A percentile compares a stretch with the other conserved stretches of the same genome.
Conservation (phyloP, 2,113 vertebrate genomes). For the Sinocyclocheilus grahami region DNA sequence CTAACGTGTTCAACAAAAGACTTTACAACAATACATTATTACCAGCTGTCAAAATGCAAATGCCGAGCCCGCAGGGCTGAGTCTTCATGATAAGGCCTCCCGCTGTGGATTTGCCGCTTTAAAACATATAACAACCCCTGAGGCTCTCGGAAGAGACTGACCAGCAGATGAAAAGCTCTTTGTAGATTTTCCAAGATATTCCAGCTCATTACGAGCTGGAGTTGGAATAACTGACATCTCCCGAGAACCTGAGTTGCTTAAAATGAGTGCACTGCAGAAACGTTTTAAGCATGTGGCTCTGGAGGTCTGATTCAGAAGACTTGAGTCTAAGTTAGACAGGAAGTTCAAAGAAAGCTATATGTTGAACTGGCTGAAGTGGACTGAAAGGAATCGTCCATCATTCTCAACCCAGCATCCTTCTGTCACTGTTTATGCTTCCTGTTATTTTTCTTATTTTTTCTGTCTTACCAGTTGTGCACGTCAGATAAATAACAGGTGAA, state of each 20-base stretch:
- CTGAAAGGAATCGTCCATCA: neutral
- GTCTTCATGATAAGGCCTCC: neutral
- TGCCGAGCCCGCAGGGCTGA: neutral
- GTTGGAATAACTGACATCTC: neutral
- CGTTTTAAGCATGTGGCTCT: neutral
- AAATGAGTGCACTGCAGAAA: neutral
- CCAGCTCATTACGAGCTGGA: neutral
- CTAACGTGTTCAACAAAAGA: neutral
- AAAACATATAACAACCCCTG: constrained; percentile 6
- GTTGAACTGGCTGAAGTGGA: neutral
- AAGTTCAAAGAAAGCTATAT: too few relatives aligned
- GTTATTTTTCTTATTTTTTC: neutral
- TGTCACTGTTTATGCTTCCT: neutral
- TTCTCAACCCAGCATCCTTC: neutral
- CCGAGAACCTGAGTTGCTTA: neutral
- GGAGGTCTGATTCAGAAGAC: neutral
- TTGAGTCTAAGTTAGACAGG: neutral
- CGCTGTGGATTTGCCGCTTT: neutral
- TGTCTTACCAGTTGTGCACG: neutral
- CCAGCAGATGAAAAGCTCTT: constrained; percentile 15
- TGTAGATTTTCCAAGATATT: constrained; percentile 33
- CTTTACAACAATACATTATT: neutral
- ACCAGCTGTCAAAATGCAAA: constrained; percentile 25
- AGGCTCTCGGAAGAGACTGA: neutral
- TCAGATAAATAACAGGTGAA: neutral